A percentile compares a stretch with the other conserved stretches of the same genome.
phyloP scores from a whole-genome alignment of 2,113 vertebrate genomes.

The Prionailurus bengalensis region DNA sequence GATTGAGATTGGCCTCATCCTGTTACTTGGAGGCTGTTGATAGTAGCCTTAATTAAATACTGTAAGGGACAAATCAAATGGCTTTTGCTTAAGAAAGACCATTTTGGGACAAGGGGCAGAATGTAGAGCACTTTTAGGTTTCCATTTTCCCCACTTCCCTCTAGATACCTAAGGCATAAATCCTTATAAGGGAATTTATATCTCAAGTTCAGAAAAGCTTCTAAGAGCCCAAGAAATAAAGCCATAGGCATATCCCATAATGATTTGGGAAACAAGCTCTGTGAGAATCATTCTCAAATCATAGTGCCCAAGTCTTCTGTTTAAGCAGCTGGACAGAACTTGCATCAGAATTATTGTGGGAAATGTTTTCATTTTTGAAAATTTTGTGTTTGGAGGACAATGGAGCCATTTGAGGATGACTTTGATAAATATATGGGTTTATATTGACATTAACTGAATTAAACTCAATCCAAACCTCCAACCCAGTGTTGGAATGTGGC shows the following conservation, averaged over 20 bases:
- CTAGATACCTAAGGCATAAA: neutral
- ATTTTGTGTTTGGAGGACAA: neutral
- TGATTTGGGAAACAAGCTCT: neutral
- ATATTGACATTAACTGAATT: neutral
- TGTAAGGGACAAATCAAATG: neutral
- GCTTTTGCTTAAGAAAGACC: neutral
- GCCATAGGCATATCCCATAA: fast-evolving
- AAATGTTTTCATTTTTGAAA: neutral
- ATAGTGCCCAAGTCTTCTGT: neutral
- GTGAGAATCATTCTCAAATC: neutral
- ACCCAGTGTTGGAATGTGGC: neutral
- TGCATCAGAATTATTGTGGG: neutral
- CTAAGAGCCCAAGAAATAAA: neutral
- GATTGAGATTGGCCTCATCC: neutral
- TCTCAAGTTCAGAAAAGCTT: neutral
- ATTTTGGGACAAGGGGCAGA: neutral
- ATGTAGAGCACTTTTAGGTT: neutral
- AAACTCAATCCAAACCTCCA: neutral
- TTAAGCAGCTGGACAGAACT: neutral
- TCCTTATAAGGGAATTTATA: neutral
- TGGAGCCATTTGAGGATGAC: neutral
- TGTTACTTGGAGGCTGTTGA: neutral
- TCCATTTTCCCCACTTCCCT: neutral
- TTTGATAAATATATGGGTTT: neutral
- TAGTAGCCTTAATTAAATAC: neutral